phyloP scores from a whole-genome alignment of 1,140 invertebrate genomes.

The Lepidotrigona ventralis region DNA sequence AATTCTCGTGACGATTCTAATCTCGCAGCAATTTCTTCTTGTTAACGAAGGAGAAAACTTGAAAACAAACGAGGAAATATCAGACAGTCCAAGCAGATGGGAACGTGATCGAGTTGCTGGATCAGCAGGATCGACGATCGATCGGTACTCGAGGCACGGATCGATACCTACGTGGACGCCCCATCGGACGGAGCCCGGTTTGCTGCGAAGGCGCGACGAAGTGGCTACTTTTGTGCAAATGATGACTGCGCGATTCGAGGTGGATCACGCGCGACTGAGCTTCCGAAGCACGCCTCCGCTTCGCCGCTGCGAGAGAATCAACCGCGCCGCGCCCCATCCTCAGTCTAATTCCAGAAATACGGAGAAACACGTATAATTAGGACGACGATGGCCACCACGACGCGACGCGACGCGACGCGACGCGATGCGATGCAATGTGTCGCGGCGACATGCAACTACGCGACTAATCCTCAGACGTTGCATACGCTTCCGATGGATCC shows the following conservation, averaged over 20 bases:
- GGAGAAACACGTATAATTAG: conserved; percentile 75
- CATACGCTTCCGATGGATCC: neutral
- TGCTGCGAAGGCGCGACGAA: conserved; percentile 4
- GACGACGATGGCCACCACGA: conserved; percentile 56
- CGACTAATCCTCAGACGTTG: neutral
- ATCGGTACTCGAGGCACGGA: conserved; percentile 19
- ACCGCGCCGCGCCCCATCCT: conserved; percentile 63
- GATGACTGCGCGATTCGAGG: conserved; percentile 68
- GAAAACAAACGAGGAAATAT: neutral
- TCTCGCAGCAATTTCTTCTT: neutral
- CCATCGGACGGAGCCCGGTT: conserved; percentile 41
- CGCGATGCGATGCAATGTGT: neutral
- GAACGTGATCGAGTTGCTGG: too few species aligned
- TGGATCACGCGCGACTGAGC: conserved; percentile 76
- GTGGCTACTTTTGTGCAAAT: conserved; percentile 3
- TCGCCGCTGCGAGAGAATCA: conserved; percentile 26
- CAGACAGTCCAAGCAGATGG: neutral
- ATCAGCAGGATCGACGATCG: conserved; percentile 21
- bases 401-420: conserved; percentile 9
- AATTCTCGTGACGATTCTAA: too few species aligned
- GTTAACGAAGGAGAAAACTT: too few species aligned
- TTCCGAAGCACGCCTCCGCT: conserved; percentile 57
- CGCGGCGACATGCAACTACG: conserved; percentile 7
- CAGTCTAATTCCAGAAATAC: conserved; percentile 78
- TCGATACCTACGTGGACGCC: conserved; percentile 49